Base-by-base conservation (phyloP, 2,113 vertebrate species). In the Formicarius rufipectus region DNA sequence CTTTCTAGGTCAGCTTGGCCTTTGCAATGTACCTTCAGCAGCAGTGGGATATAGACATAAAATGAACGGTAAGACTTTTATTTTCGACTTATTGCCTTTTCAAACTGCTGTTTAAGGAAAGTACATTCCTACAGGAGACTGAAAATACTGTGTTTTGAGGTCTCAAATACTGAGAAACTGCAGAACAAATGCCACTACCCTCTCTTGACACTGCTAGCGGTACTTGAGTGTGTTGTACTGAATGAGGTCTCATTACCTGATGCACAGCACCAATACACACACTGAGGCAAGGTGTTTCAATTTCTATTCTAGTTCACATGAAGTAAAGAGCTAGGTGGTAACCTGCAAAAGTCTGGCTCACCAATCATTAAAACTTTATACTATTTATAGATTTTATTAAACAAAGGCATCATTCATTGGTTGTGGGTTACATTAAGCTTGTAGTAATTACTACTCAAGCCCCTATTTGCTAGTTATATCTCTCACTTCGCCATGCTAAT, bases 161-260 rank as follows among this genome's bases (percentile, higher is more conserved):
- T 84, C 22, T 15, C 19, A 40, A 39, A 24, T 21, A 52, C 3
- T 42, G 15, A 78, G 9, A 39, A 45, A n/a, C 7, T 19, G 23
- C 15, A 42, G 18, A 89, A 84, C 13, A 47, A 79, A 42, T 50
- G n/a, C 30, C 47, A 24, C 22, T 1, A 2, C 17, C 18, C 27
- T n/a, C 9, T 35, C 37, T 44, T 49, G 31, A 14, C 7, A 2
- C 10, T 40, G 23, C 16, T 63, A 24, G 24, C 23, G 0, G 6
- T 50, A 35, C 33, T 33, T 50, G 7, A 75, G 10, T 7, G 9
- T 56, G 44, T 14, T 52, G 52, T n/a, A 18, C 33, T 24, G 37
- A 44, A 3, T 17, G 21, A 23, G 6, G 15, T 19, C 44, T 66
- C 0, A 0, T 66, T 44, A 37, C 33, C 33, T 59, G 44, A 10